These are phyloP conservation scores for Sarcophilus harrisii DNA, from an alignment of 2,797 vertebrate species.

Conservation along the genomic window DNA sequence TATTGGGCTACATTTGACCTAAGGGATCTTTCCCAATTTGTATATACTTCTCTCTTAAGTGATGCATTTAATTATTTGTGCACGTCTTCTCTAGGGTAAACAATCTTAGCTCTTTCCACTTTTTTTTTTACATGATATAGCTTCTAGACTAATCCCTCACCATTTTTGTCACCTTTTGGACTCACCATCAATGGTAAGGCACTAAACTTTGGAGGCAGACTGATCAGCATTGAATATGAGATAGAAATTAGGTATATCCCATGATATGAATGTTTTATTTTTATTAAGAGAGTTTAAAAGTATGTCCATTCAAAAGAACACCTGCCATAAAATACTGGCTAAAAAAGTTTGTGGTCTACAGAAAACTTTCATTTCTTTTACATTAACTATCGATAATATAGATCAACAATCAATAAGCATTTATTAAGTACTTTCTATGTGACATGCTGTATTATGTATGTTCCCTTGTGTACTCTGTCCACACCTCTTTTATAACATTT, in stretches of 20 bases:
- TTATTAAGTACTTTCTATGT: neutral
- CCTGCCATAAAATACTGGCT: neutral
- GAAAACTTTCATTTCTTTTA: neutral
- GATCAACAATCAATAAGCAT: neutral
- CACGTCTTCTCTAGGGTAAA: neutral
- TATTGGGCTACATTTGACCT: neutral
- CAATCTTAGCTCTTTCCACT: neutral
- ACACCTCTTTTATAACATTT: neutral
- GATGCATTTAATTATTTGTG: neutral
- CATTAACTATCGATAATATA: neutral
- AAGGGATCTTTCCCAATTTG: neutral
- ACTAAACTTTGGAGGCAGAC: neutral
- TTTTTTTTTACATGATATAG: neutral
- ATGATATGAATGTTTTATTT: neutral
- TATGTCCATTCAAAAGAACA: neutral
- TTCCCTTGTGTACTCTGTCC: neutral
- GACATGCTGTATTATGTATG: neutral
- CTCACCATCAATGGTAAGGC: neutral
- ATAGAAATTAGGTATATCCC: neutral
- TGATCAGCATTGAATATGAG: neutral
- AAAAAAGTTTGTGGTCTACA: neutral
- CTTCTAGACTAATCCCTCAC: neutral
- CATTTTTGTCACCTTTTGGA: neutral
- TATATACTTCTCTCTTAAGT: neutral
- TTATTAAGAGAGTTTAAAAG: neutral